A percentile compares a stretch with the other conserved stretches of the same genome.
These are phyloP conservation scores for Prietella phreatophila DNA, from an alignment of 2,113 vertebrate species.

Conservation along the genomic window DNA sequence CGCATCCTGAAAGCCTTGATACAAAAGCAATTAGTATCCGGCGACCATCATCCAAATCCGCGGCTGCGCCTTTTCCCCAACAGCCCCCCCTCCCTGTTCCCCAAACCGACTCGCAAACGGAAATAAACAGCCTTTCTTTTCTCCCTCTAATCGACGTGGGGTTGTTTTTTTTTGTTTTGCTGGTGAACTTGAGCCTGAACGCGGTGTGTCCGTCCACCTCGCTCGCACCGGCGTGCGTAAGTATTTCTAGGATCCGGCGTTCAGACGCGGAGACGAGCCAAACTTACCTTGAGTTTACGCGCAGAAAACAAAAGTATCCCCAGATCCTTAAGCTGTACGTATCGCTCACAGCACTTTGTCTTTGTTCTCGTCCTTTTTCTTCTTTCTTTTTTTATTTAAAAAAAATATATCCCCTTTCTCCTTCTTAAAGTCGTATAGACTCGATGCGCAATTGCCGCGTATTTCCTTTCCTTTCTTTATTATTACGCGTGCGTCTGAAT, in stretches of 20 bases:
- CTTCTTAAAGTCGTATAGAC: conserved; percentile 30
- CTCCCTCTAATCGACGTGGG: conserved; percentile 47
- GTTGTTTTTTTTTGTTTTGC: neutral
- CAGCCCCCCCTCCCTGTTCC: neutral
- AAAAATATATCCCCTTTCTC: conserved; percentile 17
- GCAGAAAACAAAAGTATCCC: conserved; percentile 88
- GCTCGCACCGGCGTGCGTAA: neutral
- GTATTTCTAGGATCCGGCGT: conserved; percentile 61
- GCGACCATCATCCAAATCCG: conserved; percentile 59
- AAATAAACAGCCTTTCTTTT: conserved; percentile 50
- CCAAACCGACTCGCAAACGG: neutral
- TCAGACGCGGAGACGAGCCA: conserved; percentile 76
- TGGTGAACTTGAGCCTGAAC: conserved; percentile 50
- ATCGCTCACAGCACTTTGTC: conserved; percentile 84
- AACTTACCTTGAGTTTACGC: conserved; percentile 97
- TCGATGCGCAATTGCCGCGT: conserved; percentile 53
- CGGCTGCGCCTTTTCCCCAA: conserved; percentile 53
- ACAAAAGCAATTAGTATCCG: conserved; percentile 72
- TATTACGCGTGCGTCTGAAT: conserved; percentile 87
- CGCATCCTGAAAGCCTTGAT: conserved; percentile 54
- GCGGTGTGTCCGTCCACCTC: neutral
- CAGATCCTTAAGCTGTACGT: conserved; percentile 73
- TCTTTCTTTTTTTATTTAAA: conserved; percentile 8
- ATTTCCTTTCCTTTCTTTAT: conserved; percentile 58
- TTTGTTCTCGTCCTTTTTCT: conserved; percentile 79